A percentile compares a stretch with the other conserved stretches of the same genome.
These are phyloP conservation scores for Hirundo rustica DNA, from an alignment of 2,797 vertebrate genomes.

Conservation along the genomic window DNA sequence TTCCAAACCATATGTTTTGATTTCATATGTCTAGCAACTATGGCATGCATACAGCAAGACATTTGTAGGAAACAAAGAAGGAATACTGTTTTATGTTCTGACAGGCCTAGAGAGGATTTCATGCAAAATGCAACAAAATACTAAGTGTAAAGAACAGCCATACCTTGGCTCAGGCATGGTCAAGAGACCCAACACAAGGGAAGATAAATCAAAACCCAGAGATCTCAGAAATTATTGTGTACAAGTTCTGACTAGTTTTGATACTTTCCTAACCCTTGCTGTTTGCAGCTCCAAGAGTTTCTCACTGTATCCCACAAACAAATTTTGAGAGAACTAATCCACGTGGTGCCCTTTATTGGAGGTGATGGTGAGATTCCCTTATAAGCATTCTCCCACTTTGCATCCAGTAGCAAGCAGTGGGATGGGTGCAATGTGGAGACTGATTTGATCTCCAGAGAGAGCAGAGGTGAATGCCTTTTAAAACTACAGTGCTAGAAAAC, in stretches of 20 bases:
- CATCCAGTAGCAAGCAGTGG: not conserved
- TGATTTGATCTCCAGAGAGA: not conserved
- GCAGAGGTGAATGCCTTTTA: not conserved
- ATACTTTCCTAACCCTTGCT: not conserved
- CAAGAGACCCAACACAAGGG: not conserved
- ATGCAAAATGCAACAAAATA: not conserved
- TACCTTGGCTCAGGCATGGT: not conserved
- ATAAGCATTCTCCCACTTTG: not conserved
- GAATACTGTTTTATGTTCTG: not conserved
- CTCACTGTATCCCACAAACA: not conserved
- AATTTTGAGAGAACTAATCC: not conserved
- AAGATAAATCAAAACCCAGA: not conserved
- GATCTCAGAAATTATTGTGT: rapidly evolving
- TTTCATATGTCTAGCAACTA: not conserved
- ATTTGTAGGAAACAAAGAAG: not conserved
- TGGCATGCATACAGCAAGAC: not conserved
- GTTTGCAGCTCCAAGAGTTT: not conserved
- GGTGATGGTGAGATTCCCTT: not conserved
- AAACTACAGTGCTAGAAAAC: not conserved
- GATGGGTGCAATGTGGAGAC: rapidly evolving
- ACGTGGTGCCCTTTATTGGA: not conserved
- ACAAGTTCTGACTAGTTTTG: not conserved
- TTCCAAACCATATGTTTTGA: slow-evolving; percentile 49
- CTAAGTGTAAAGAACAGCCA: not conserved
- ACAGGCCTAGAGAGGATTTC: not conserved